Base-by-base conservation (phyloP, 2,888 invertebrate genomes). In the Mechanitis mazaeus region DNA sequence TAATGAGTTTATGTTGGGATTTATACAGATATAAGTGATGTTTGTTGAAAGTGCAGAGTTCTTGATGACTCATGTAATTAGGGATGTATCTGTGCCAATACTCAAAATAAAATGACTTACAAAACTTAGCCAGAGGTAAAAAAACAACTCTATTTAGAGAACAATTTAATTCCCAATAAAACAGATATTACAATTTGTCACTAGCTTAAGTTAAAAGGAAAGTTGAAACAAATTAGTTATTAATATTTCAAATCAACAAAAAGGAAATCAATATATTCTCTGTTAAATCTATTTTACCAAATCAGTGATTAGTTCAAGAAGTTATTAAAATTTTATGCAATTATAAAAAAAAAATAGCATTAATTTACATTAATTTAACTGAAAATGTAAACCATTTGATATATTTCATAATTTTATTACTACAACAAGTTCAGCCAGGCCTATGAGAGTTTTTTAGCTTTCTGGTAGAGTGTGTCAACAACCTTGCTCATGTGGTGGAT, bases 401-500 rank as follows among this genome's bases (percentile, higher is more conserved):
- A 85, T 80, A 81, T 77, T 81, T 83, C 81, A 83, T 78, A 72
- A 75, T 80, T 68, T 84, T 83, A 87, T 80, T 75, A 79, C 85
- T 88, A 88, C 84, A 87, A 87, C 84, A 86, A 80, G 81, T 84
- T 83, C 83, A 85, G 69, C 73, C 59, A 67, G 73, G 80, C 80
- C 90, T 90, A 98, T 90, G 97, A 97, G 71, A 99, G 93, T 90
- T 98, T 98, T 92, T 99, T 98, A 71, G 99, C 98, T 92, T 98
- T 98, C 92, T 98, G 97, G 91, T 99, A 99, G 74, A 99, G 93
- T 59, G 98, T 97, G 89, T 99, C 99, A 74, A 99, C 98, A 78
- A 99, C 99, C 93, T 98, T 98, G 77, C 98, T 98, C 98, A 99
- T 98, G 87, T 96, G 98, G 83, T 98, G 98, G 84, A 99, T 97